Evolutionary conservation across 2,888 invertebrate genomes (phyloP).

Genomic region (Litoditis marina): DNA sequence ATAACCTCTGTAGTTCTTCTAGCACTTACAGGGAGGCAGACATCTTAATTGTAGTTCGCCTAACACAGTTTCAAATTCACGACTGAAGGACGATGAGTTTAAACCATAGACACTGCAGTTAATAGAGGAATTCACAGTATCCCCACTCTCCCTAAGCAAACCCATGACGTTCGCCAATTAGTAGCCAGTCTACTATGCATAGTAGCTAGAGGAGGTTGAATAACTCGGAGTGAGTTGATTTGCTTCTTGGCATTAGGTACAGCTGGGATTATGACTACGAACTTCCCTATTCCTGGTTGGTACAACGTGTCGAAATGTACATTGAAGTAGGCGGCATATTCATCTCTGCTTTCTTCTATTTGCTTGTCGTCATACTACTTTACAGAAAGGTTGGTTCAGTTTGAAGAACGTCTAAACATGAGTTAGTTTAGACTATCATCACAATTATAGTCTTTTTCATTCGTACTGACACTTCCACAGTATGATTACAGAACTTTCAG

Average conservation of each 20-base stretch:
- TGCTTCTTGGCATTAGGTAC: slow-evolving; percentile 13
- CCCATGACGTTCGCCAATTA: too few relatives aligned
- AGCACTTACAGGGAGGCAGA: too few relatives aligned
- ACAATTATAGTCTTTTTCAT: too few relatives aligned
- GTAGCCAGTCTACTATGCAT: too few relatives aligned
- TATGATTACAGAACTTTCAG: too few relatives aligned
- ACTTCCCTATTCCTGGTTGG: slow-evolving; percentile 23
- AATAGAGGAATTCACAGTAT: not conserved
- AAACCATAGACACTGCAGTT: slow-evolving; percentile 1
- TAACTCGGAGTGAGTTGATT: too few relatives aligned
- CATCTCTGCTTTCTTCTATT: slow-evolving; percentile 44
- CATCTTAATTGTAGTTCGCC: too few relatives aligned
- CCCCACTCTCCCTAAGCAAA: not conserved
- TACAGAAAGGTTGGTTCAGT: slow-evolving; percentile 29
- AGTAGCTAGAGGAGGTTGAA: too few relatives aligned
- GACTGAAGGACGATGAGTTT: not conserved
- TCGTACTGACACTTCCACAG: too few relatives aligned
- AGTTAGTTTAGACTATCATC: too few relatives aligned
- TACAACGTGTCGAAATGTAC: slow-evolving; percentile 45
- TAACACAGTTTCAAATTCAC: not conserved
- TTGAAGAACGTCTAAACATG: too few relatives aligned
- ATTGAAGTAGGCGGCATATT: slow-evolving; percentile 52
- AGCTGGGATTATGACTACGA: slow-evolving; percentile 49
- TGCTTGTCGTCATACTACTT: slow-evolving; percentile 37
- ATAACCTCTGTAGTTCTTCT: too few relatives aligned